Conservation (phyloP, 2,888 invertebrate species). For the Synanthedon formicaeformis region DNA sequence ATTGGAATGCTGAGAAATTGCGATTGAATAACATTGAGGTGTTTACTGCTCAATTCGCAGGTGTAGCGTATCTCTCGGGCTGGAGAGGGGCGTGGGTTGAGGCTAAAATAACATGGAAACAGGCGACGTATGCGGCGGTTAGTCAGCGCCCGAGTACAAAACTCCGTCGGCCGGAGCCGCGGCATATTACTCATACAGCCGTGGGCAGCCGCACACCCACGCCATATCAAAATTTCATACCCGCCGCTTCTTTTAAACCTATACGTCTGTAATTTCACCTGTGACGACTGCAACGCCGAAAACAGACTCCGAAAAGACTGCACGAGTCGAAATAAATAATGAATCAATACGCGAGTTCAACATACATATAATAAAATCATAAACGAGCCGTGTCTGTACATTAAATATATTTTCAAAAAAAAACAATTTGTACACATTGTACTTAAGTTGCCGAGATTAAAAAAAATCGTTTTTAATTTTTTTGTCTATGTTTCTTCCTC, state of each 20-base stretch:
- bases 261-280: background rate
- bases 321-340: background rate
- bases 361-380: too few species aligned
- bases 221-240: slow-evolving; percentile 61
- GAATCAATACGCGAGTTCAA: too few species aligned
- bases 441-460: too few species aligned
- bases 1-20: slow-evolving; percentile 26
- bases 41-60: slow-evolving; percentile 51
- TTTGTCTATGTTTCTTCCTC: too few species aligned
- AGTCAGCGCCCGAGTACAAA: slow-evolving; percentile 48
- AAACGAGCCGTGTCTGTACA: too few species aligned
- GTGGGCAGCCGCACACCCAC: slow-evolving; percentile 52
- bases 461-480: too few species aligned
- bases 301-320: background rate
- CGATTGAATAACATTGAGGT: slow-evolving; percentile 59
- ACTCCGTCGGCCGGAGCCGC: slow-evolving; percentile 19
- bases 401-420: too few species aligned
- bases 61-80: slow-evolving; percentile 49
- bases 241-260: slow-evolving; percentile 47
- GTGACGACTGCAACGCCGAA: background rate
- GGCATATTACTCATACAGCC: slow-evolving; percentile 54
- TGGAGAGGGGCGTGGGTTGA: slow-evolving; percentile 44
- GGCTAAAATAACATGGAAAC: slow-evolving; percentile 58
- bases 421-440: too few species aligned
- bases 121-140: slow-evolving; percentile 33